These are phyloP conservation scores for Poecilia velifera DNA, from an alignment of 2,797 vertebrate species.

Conservation along the genomic window DNA sequence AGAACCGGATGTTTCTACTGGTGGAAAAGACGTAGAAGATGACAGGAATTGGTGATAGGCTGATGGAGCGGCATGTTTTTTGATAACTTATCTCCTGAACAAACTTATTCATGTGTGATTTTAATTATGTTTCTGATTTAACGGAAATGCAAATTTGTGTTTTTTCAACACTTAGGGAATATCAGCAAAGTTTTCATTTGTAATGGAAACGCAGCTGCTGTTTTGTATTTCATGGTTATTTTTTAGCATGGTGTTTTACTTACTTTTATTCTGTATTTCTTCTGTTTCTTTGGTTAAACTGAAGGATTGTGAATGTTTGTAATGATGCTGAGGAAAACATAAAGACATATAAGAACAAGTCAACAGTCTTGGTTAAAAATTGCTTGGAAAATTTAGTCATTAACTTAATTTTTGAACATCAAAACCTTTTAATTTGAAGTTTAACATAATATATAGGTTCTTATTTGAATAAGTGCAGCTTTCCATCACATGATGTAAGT, in stretches of 20 bases:
- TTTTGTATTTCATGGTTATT: background rate
- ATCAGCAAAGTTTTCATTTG: no score
- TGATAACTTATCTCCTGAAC: no score
- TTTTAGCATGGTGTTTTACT: background rate
- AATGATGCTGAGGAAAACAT: background rate
- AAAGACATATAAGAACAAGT: background rate
- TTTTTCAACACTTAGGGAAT: no score
- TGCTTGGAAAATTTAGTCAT: background rate
- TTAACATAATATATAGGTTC: background rate
- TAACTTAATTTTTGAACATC: background rate
- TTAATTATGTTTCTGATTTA: no score
- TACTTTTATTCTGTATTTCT: background rate
- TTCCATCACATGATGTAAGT: background rate
- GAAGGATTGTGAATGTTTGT: background rate
- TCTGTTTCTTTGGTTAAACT: background rate
- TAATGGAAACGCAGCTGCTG: background rate
- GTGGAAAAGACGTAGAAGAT: no score
- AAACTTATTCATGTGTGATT: no score
- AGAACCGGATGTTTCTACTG: no score
- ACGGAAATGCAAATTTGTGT: no score
- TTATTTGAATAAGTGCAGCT: background rate
- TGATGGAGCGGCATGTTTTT: no score
- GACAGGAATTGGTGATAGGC: no score
- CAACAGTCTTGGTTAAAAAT: background rate
- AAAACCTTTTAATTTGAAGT: background rate